Base-by-base conservation (phyloP, 2,113 vertebrate species). In the Panthera uncia region DNA sequence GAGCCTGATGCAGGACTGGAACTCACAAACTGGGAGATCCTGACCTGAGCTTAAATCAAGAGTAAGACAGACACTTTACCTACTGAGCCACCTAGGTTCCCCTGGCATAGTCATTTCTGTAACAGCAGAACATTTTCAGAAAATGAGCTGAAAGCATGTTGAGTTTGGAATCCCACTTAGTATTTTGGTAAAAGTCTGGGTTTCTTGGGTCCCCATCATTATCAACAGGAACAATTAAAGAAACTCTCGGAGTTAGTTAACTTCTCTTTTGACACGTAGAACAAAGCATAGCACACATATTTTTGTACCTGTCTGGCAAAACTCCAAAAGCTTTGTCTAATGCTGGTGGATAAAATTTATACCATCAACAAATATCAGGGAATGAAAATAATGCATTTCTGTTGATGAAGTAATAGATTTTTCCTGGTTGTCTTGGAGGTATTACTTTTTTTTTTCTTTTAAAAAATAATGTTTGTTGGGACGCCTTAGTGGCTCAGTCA, bases 301-400 rank as follows among this genome's bases (percentile, higher is more conserved):
- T 93, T 98, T 92, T 98, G 65, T 91, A 97, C 55, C 65, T 92
- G n/a, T 41, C 52, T 97, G 79, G 79, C 55, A 48, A 89, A 90
- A 98, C 93, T 73, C 50, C 48, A 5, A 36, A 94, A 69, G 27
- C 66, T 78, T 74, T 86, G 18, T 92, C 98, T 96, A n/a, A 94
- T 8, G 3, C n/a, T 95, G 33, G 31, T 89, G 69, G 93, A 80
- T 93, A 79, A 95, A 95, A 88, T 48, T 71, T 97, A 96, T 66
- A 91, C 31, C 38, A 84, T 19, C 66, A 83, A 31, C 71, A 90
- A 85, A 81, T 81, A 95, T 1, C 31, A 45, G 33, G 74, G 63
- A 73, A 95, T 80, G 13, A 95, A 96, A 94, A 78, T 80, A 96
- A 76, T 97, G 38, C 63, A 38, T 38, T 83, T 89, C 31, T 88